A percentile compares a stretch with the other conserved stretches of the same genome.
Evolutionary conservation across 2,797 vertebrate species (phyloP).

Genomic region (Apogon hyalosoma): DNA sequence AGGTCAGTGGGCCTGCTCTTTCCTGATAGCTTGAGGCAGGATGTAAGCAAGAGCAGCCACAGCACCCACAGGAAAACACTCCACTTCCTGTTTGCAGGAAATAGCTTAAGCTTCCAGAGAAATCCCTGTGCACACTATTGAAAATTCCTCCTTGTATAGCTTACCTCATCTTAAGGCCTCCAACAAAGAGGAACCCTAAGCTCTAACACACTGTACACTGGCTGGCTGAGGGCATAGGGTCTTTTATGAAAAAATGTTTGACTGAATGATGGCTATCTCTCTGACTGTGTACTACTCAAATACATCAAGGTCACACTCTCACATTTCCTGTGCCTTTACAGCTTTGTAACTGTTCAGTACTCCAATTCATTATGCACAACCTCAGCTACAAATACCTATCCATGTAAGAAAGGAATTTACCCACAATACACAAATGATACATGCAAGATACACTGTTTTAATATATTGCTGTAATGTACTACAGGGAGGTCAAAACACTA

Average conservation of each 20-base stretch:
- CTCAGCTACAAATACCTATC: background rate
- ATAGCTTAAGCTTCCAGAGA: slow-evolving; percentile 64
- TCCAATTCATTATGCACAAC: background rate
- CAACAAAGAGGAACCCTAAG: slow-evolving; percentile 8
- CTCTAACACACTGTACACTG: too few species aligned
- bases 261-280: background rate
- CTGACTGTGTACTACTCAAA: slow-evolving; percentile 14
- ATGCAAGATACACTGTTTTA: background rate
- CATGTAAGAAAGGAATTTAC: background rate
- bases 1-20: slow-evolving; percentile 72
- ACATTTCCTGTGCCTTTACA: too few species aligned
- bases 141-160: slow-evolving; percentile 48
- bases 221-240: background rate
- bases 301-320: background rate
- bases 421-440: background rate
- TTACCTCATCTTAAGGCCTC: slow-evolving; percentile 20
- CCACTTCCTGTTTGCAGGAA: slow-evolving; percentile 84
- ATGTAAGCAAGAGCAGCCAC: slow-evolving; percentile 74
- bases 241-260: background rate
- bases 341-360: too few species aligned
- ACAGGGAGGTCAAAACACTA: background rate
- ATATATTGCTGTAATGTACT: background rate
- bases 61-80: slow-evolving; percentile 82
- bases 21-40: slow-evolving; percentile 79
- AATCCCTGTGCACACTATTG: slow-evolving; percentile 61